phyloP scores from a whole-genome alignment of 1,140 invertebrate genomes.

The Zaprionus nigranus region DNA sequence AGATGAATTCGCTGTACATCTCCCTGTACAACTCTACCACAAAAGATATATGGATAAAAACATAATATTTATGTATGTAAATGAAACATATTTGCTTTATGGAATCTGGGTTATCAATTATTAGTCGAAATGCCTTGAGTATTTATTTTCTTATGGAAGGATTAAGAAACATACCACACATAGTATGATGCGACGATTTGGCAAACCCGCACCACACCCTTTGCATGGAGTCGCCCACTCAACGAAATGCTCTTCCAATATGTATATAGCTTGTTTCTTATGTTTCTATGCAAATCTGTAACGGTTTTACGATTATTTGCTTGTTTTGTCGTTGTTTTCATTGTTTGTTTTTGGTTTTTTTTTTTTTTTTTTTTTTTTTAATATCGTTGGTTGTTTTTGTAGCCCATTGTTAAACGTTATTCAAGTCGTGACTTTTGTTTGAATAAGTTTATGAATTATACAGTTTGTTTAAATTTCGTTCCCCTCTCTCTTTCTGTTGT shows the following conservation, averaged over 20 bases:
- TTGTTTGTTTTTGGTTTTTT: slow-evolving; percentile 13
- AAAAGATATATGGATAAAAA: not conserved
- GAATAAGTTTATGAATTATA: slow-evolving; percentile 10
- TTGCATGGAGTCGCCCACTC: slow-evolving; percentile 15
- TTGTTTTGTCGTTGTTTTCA: slow-evolving; percentile 11
- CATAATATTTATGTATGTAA: not conserved
- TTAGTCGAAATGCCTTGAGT: not conserved
- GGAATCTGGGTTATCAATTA: not conserved
- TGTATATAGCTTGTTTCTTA: slow-evolving; percentile 13
- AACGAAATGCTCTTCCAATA: slow-evolving; percentile 4
- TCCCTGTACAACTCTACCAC: not conserved
- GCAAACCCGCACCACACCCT: slow-evolving; percentile 7
- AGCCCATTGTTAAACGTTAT: slow-evolving; percentile 28
- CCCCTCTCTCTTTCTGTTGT: not conserved
- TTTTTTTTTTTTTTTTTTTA: not conserved
- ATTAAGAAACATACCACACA: slow-evolving; percentile 18
- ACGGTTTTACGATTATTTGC: slow-evolving; percentile 10
- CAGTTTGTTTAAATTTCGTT: slow-evolving; percentile 33
- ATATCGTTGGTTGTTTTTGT: not conserved
- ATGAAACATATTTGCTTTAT: not conserved
- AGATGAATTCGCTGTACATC: not conserved
- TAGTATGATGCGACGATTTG: not conserved
- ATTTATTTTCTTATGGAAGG: slow-evolving; percentile 9
- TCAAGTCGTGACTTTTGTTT: slow-evolving; percentile 36
- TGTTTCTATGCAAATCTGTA: slow-evolving; percentile 36